Percentiles rank a stretch among this genome's conserved stretches.
phyloP scores from a whole-genome alignment of 2,113 vertebrate species.

The Hypanus sabinus region DNA sequence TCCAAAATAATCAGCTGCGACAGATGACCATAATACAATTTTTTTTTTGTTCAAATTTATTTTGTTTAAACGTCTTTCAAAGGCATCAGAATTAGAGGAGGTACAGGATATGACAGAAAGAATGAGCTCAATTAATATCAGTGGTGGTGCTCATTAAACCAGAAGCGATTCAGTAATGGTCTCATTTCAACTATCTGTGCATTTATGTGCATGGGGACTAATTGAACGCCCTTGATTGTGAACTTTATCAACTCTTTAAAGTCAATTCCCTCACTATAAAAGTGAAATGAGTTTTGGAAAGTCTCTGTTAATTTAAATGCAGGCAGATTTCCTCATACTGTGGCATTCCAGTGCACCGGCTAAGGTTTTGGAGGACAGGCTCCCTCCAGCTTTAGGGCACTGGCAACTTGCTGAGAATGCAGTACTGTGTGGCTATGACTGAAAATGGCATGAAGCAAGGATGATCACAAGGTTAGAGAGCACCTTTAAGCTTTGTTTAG shows the following conservation, averaged over 20 bases:
- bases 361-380: not conserved
- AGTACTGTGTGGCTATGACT: not conserved
- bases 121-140: slow-evolving; percentile 16
- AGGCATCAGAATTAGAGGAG: slow-evolving; percentile 11
- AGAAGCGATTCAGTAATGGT: not conserved
- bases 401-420: not conserved
- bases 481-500: not conserved
- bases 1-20: not conserved
- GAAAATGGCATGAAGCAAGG: not conserved
- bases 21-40: not conserved
- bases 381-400: not conserved
- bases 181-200: slow-evolving; percentile 18
- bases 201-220: not conserved
- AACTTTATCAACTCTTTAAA: slow-evolving; percentile 17
- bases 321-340: not conserved
- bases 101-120: not conserved
- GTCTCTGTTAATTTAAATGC: not conserved
- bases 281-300: not conserved
- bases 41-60: not conserved
- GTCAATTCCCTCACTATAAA: slow-evolving; percentile 6
- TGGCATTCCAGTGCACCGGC: not conserved
- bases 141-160: slow-evolving; percentile 19
- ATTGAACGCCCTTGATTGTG: slow-evolving; percentile 16
- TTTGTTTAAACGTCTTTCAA: slow-evolving; percentile 5
- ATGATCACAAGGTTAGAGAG: not conserved